Conservation (phyloP, 2,888 invertebrate genomes). For the Epinotia ramella region DNA sequence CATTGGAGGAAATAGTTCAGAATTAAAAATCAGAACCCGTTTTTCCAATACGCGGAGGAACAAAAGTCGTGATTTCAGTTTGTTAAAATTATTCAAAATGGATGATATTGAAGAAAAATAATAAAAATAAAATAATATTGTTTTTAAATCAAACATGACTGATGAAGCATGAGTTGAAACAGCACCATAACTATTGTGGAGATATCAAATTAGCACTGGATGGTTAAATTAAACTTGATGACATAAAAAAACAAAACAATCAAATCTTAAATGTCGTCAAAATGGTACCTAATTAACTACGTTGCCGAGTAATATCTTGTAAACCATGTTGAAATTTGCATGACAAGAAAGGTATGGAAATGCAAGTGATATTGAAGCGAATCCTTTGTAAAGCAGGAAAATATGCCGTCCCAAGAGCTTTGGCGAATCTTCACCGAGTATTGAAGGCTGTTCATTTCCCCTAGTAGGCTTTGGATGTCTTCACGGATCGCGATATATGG, state of each 20-base stretch:
- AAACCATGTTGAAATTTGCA: slow-evolving; percentile 46
- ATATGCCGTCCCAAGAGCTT: slow-evolving; percentile 63
- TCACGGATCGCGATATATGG: slow-evolving; percentile 37
- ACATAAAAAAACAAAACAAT: slow-evolving; percentile 22
- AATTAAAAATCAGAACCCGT: slow-evolving; percentile 49
- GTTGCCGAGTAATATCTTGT: background rate
- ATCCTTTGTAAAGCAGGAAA: slow-evolving; percentile 60
- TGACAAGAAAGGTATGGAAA: slow-evolving; percentile 52
- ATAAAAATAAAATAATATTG: slow-evolving; percentile 6
- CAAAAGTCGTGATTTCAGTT: slow-evolving; percentile 14
- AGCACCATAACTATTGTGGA: background rate
- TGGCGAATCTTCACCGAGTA: slow-evolving; percentile 41
- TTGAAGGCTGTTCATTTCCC: slow-evolving; percentile 42
- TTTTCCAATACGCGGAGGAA: slow-evolving; percentile 22
- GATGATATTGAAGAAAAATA: slow-evolving; percentile 5
- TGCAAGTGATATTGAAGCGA: slow-evolving; percentile 58
- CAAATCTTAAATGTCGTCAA: background rate
- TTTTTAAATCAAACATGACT: background rate
- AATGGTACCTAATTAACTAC: background rate
- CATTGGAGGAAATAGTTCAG: slow-evolving; percentile 66
- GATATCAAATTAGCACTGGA: slow-evolving; percentile 56
- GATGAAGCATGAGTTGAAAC: background rate
- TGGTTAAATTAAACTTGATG: slow-evolving; percentile 49
- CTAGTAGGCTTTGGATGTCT: slow-evolving; percentile 39
- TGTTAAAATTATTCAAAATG: slow-evolving; percentile 29